Evolutionary conservation across 2,888 invertebrate species (phyloP).

Genomic region (Cryptus armator): DNA sequence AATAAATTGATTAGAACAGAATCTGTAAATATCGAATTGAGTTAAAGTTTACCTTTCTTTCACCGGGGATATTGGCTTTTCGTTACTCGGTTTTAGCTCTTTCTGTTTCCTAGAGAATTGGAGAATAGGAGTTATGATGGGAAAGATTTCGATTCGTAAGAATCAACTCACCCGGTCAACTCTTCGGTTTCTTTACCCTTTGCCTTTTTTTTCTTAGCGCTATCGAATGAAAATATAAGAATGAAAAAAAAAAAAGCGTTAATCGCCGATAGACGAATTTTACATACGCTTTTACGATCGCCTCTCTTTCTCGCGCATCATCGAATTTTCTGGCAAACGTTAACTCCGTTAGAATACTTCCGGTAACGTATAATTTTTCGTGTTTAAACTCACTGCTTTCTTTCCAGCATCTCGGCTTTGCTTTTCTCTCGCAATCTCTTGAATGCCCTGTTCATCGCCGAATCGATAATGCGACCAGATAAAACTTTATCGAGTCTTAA

Average conservation of each 20-base stretch:
- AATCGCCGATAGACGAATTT: neutral
- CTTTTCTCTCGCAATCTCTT: conserved; percentile 58
- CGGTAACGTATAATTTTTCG: neutral
- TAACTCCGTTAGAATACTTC: neutral
- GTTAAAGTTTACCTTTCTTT: conserved; percentile 31
- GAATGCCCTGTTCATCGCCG: conserved; percentile 55
- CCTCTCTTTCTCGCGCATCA: conserved; percentile 37
- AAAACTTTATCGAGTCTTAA: neutral
- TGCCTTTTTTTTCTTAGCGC: conserved; percentile 45
- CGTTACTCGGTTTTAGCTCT: conserved; percentile 22
- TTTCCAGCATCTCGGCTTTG: conserved; percentile 59
- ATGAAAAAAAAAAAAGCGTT: neutral
- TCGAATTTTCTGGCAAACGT: conserved; percentile 58
- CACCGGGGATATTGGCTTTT: neutral
- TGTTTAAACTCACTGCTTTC: conserved; percentile 54
- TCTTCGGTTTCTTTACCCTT: conserved; percentile 34
- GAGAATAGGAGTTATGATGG: neutral
- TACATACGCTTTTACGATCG: conserved; percentile 43
- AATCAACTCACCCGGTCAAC: conserved; percentile 33
- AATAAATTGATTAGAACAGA: neutral
- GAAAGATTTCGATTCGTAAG: neutral
- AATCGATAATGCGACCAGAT: conserved; percentile 14
- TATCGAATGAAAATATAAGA: conserved; percentile 18
- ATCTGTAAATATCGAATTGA: neutral
- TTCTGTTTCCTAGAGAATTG: conserved; percentile 25